Evolutionary conservation across 2,113 vertebrate genomes (phyloP).

Genomic region (Cyprinus carpio): DNA sequence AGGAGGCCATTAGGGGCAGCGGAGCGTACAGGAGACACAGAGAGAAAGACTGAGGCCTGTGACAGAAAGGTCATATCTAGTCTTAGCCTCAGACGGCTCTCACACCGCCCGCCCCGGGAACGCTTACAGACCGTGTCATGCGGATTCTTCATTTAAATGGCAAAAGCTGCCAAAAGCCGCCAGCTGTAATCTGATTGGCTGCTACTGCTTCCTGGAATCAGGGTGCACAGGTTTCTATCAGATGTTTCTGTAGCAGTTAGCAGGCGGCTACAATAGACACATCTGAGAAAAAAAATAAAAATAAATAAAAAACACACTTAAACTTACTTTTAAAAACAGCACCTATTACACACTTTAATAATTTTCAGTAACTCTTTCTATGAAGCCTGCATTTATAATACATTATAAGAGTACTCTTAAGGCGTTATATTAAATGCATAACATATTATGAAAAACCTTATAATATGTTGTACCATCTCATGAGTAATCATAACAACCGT

Average conservation of each 20-base stretch:
- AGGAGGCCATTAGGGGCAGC: conserved; percentile 74
- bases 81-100: background rate
- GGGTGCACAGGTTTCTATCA: background rate
- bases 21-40: conserved; percentile 72
- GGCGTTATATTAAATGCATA: too few species aligned
- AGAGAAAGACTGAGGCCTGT: conserved; percentile 49
- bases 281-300: too few species aligned
- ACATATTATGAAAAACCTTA: too few species aligned
- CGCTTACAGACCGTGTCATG: background rate
- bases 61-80: conserved; percentile 23
- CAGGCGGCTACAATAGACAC: background rate
- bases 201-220: background rate
- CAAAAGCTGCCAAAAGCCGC: too few species aligned
- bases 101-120: background rate
- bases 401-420: too few species aligned
- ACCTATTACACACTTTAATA: too few species aligned
- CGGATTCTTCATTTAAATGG: background rate
- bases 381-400: too few species aligned
- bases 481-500: too few species aligned
- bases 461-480: too few species aligned
- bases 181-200: background rate
- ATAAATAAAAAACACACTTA: background rate
- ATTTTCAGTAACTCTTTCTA: too few species aligned
- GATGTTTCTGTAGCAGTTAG: background rate
- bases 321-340: too few species aligned